phyloP scores from a whole-genome alignment of 2,113 vertebrate genomes.

The Lontra canadensis region DNA sequence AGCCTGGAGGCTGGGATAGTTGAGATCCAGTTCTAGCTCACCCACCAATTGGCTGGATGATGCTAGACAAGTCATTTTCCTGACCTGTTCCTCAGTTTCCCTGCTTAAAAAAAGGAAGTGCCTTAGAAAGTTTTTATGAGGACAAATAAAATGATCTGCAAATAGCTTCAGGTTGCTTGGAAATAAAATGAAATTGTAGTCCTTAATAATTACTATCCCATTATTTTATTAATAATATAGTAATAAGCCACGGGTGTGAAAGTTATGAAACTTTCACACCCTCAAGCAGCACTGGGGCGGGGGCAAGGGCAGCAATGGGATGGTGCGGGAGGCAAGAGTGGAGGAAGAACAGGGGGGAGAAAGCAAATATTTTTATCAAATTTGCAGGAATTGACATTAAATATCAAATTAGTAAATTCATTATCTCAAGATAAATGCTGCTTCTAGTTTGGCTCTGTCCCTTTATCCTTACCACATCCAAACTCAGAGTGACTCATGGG shows the following conservation, averaged over 20 bases:
- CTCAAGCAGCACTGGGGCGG: background rate
- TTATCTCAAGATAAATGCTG: slow-evolving; percentile 50
- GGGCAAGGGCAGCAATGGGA: background rate
- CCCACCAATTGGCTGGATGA: slow-evolving; percentile 24
- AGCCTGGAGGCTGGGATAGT: slow-evolving; percentile 43
- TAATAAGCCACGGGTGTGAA: slow-evolving; percentile 34
- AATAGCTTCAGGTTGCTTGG: slow-evolving; percentile 29
- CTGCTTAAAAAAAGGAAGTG: slow-evolving; percentile 22
- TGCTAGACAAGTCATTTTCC: slow-evolving; percentile 32
- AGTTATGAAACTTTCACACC: background rate
- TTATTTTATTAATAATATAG: slow-evolving; percentile 45
- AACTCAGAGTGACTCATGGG: slow-evolving; percentile 71
- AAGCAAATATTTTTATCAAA: background rate
- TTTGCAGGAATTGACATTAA: slow-evolving; percentile 28
- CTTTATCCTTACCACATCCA: slow-evolving; percentile 65
- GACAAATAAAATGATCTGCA: slow-evolving; percentile 20
- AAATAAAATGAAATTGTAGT: slow-evolving; percentile 39
- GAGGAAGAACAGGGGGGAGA: background rate
- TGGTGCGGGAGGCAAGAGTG: background rate
- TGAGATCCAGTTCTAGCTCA: slow-evolving; percentile 39
- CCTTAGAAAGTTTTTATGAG: slow-evolving; percentile 43
- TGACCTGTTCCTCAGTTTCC: slow-evolving; percentile 17
- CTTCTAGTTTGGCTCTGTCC: slow-evolving; percentile 37
- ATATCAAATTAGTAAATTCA: slow-evolving; percentile 48
- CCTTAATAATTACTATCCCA: slow-evolving; percentile 22